Conservation (phyloP, 2,888 invertebrate species). For the Mesoligia furuncula region DNA sequence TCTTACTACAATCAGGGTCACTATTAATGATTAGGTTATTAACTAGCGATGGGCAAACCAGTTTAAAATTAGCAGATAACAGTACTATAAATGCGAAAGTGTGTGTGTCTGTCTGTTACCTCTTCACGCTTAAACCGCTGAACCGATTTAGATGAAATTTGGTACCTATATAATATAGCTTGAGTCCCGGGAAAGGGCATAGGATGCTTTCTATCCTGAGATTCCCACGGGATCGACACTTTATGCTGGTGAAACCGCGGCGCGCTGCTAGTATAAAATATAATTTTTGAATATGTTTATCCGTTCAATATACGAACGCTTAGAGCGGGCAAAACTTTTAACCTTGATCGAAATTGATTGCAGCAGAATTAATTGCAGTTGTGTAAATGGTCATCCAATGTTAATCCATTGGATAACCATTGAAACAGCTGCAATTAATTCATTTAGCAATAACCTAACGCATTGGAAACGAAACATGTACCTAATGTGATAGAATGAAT, state of each 20-base stretch:
- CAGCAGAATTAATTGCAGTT: constrained; percentile 47
- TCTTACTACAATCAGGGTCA: background rate
- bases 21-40: background rate
- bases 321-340: constrained; percentile 36
- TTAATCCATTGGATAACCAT: too few relatives aligned
- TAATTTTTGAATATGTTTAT: background rate
- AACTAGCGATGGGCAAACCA: background rate
- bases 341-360: constrained; percentile 57
- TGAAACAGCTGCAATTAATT: too few relatives aligned
- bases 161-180: too few relatives aligned
- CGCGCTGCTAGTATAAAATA: too few relatives aligned
- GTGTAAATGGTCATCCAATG: constrained; percentile 35
- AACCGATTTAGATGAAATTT: too few relatives aligned
- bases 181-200: too few relatives aligned
- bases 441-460: constrained; percentile 32
- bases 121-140: too few relatives aligned
- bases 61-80: background rate
- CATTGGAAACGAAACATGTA: constrained; percentile 31
- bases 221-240: too few relatives aligned
- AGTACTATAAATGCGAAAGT: too few relatives aligned
- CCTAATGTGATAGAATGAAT: constrained; percentile 20
- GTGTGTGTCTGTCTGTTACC: too few relatives aligned
- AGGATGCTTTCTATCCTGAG: too few relatives aligned
- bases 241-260: too few relatives aligned
- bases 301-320: constrained; percentile 21